Conservation (phyloP, 2,113 vertebrate species). For the Nesogale talazaci region DNA sequence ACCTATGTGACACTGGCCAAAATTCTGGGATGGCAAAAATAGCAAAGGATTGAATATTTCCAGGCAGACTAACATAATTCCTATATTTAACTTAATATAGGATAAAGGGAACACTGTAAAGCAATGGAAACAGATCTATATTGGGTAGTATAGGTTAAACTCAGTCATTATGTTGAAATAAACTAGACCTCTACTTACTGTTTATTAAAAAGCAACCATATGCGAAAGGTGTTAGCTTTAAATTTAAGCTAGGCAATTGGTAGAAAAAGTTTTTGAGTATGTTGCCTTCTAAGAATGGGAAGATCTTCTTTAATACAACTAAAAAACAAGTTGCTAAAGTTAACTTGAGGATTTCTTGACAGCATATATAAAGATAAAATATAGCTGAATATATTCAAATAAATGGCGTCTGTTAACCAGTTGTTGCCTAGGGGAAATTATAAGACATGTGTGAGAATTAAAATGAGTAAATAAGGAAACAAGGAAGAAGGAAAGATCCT, state of each 20-base stretch:
- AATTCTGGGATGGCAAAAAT: neutral
- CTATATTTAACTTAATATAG: neutral
- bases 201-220: neutral
- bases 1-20: neutral
- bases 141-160: neutral
- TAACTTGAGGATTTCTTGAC: neutral
- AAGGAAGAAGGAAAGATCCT: neutral
- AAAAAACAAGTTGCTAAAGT: neutral
- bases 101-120: neutral
- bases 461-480: neutral
- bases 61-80: neutral
- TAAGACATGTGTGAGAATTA: neutral
- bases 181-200: neutral
- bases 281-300: neutral
- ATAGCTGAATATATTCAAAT: neutral
- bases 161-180: neutral
- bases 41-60: neutral
- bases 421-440: neutral
- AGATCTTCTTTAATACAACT: neutral
- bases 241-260: too few species aligned
- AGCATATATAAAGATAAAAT: neutral
- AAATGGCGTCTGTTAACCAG: neutral
- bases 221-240: slow-evolving; percentile 19
- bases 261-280: slow-evolving; percentile 10
- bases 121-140: neutral